phyloP scores from a whole-genome alignment of 1,140 invertebrate species.

The Radopholus similis region DNA sequence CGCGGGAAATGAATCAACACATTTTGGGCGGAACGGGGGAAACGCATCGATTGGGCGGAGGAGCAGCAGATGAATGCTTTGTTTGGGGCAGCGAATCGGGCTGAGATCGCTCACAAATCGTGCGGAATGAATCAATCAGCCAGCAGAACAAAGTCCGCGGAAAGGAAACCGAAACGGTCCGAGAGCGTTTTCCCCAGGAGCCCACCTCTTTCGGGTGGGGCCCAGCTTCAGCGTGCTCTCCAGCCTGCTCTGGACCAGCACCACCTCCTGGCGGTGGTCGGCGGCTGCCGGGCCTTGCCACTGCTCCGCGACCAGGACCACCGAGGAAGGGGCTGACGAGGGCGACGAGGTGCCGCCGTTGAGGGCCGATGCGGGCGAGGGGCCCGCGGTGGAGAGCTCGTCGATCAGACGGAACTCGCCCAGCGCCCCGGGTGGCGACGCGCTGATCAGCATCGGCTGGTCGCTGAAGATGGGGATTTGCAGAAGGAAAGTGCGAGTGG shows the following conservation, averaged over 20 bases:
- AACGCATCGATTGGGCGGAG: no score
- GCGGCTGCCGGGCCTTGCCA: background rate
- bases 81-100: no score
- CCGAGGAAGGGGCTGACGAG: constrained; percentile 3
- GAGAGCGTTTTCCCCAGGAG: no score
- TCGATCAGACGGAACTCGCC: constrained; percentile 19
- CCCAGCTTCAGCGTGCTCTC: background rate
- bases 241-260: background rate
- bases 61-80: no score
- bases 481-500: background rate
- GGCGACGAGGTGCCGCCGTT: background rate
- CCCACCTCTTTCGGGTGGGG: constrained; percentile 8
- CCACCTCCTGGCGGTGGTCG: constrained; percentile 1
- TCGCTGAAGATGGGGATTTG: background rate
- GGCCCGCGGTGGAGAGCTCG: background rate
- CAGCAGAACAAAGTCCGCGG: no score
- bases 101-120: no score
- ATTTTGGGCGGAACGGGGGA: no score
- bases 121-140: no score
- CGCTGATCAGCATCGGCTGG: constrained; percentile 2
- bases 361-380: background rate
- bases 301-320: constrained; percentile 8
- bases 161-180: no score
- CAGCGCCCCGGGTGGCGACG: background rate
- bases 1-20: no score